Conservation (phyloP, 2,797 vertebrate species). For the Botia almorhae region DNA sequence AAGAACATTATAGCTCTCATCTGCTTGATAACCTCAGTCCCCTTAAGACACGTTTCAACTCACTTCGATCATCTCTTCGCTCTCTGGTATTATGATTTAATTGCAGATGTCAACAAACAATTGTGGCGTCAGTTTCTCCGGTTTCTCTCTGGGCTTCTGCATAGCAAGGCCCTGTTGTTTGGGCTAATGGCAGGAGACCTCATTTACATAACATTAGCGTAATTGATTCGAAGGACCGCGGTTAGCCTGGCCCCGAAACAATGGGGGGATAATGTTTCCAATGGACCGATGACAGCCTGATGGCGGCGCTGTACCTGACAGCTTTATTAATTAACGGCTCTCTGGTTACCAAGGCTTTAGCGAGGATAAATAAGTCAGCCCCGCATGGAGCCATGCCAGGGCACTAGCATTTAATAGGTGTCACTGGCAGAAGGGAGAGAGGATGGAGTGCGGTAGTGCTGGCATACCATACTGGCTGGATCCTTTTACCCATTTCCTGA, state of each 20-base stretch:
- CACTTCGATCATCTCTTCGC: background rate
- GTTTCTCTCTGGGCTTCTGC: constrained; percentile 79
- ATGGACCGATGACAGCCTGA: constrained; percentile 79
- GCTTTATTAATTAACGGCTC: constrained; percentile 85
- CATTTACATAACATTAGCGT: constrained; percentile 90
- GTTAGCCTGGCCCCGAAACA: constrained; percentile 69
- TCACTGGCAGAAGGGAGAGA: constrained; percentile 46
- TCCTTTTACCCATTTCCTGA: constrained; percentile 61
- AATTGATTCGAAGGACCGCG: constrained; percentile 80
- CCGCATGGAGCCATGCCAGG: constrained; percentile 50
- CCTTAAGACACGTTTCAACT: background rate
- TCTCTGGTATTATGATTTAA: background rate
- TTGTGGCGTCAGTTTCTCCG: background rate
- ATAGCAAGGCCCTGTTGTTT: constrained; percentile 68
- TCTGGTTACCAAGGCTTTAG: constrained; percentile 79
- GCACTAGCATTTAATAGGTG: constrained; percentile 55
- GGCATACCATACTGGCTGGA: constrained; percentile 47
- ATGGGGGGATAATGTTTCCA: constrained; percentile 80
- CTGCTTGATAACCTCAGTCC: no score
- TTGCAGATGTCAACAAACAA: constrained; percentile 19
- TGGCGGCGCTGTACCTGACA: constrained; percentile 80
- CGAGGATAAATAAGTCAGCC: constrained; percentile 61
- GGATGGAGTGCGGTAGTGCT: constrained; percentile 27
- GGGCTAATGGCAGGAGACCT: constrained; percentile 82
- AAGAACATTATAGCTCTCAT: background rate